These are phyloP conservation scores for Lysandra coridon DNA, from an alignment of 2,888 invertebrate species.

Conservation along the genomic window DNA sequence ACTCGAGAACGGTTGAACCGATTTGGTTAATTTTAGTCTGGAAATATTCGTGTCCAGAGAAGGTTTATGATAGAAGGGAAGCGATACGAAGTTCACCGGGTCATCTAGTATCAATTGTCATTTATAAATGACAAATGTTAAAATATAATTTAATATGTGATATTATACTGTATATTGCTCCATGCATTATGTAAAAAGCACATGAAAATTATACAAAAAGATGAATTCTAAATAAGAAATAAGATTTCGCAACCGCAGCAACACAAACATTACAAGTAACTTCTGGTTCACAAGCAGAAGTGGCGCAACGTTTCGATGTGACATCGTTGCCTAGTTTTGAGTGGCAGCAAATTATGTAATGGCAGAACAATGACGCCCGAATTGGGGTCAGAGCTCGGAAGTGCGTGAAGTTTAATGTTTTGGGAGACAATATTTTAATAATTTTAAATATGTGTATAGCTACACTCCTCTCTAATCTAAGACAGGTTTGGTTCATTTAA, in stretches of 20 bases:
- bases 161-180: not conserved
- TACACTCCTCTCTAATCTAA: too few relatives aligned
- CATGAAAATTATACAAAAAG: slow-evolving; percentile 27
- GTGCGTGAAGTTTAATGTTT: slow-evolving; percentile 45
- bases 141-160: too few relatives aligned
- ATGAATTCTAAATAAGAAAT: slow-evolving; percentile 38
- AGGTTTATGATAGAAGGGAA: too few relatives aligned
- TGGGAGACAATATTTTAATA: not conserved
- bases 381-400: slow-evolving; percentile 72
- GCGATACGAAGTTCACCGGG: too few relatives aligned
- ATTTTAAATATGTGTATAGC: not conserved
- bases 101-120: too few relatives aligned
- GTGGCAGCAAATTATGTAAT: slow-evolving; percentile 75
- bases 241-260: slow-evolving; percentile 42
- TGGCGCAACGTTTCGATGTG: slow-evolving; percentile 78
- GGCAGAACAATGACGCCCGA: slow-evolving; percentile 66
- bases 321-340: slow-evolving; percentile 79
- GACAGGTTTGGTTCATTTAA: too few relatives aligned
- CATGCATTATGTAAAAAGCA: not conserved
- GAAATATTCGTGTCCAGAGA: too few relatives aligned
- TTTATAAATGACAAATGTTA: too few relatives aligned
- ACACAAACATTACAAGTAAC: slow-evolving; percentile 44
- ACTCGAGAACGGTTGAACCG: too few relatives aligned
- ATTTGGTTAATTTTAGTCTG: too few relatives aligned
- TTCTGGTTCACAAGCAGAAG: slow-evolving; percentile 54